Base-by-base conservation (phyloP, 2,888 invertebrate genomes). In the Agrilus cyanescens region DNA sequence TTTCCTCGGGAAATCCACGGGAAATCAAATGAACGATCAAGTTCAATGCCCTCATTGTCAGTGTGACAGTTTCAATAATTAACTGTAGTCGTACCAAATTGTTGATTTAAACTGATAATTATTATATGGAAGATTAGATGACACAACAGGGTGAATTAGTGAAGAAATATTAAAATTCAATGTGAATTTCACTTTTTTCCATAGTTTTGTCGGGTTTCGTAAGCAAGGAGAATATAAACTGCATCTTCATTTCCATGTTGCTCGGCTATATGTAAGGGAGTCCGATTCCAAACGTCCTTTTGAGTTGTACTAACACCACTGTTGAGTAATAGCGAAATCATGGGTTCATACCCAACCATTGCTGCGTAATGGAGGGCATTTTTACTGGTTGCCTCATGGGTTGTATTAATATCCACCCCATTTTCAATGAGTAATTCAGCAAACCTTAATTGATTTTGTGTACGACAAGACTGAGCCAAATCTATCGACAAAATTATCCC, bases 341-440 rank as follows among this genome's bases (percentile, higher is more conserved):
- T 59, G 2, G 49, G 51, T 32, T 59, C 57, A 46, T 71, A 70
- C 46, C 71, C 66, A 45, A 66, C 67, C 63, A 73, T 69, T 3
- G 73, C 73, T 12, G 70, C 71, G 46, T 70, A 68, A 53, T 74
- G 73, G 32, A 74, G 54, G 1, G 70, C 66, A 50, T 71, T 72
- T 12, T 71, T 63, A 8, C 66, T 62, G 1, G 69, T 70, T 2
- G 68, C 66, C 0, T 63, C 65, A 2, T 60, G 54, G 2, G 60
- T 58, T 42, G 68, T 68, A 40, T 71, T 65, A 4, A 70, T 54
- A 30, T 57, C 14, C 6, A 64, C 67, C 12, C 69, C 71, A 32
- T 67, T 60, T 1, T 56, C 45, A 2, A 70, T 50, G 4, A 72
- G 59, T 12, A 67, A 61, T 10, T 51, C 47, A n/a, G 72, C 55